A percentile compares a stretch with the other conserved stretches of the same genome.
These are phyloP conservation scores for Cheilosia pagana DNA, from an alignment of 2,888 invertebrate genomes.

Conservation along the genomic window DNA sequence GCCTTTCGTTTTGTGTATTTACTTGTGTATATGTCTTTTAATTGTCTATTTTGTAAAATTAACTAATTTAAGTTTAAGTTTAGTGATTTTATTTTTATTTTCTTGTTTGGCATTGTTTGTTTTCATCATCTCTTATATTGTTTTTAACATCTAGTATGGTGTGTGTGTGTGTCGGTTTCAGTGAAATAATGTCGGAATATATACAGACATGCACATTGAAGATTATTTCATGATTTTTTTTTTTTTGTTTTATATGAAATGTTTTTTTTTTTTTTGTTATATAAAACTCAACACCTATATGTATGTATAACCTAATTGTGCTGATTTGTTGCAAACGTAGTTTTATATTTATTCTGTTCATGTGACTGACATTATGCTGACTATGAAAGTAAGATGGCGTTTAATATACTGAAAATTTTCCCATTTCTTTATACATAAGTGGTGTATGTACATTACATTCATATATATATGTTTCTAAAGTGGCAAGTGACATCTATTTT, in stretches of 20 bases:
- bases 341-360: background rate
- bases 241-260: conserved; percentile 30
- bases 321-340: background rate
- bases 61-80: conserved; percentile 56
- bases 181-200: conserved; percentile 50
- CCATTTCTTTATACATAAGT: conserved; percentile 58
- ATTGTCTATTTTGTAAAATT: conserved; percentile 61
- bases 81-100: conserved; percentile 31
- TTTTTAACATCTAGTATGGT: conserved; percentile 24
- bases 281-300: conserved; percentile 31
- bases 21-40: conserved; percentile 53
- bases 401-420: conserved; percentile 10
- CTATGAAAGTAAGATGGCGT: conserved; percentile 22
- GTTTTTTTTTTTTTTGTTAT: background rate
- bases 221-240: conserved; percentile 27
- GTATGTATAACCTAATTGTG: conserved; percentile 32
- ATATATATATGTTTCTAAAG: conserved; percentile 24
- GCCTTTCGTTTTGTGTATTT: conserved; percentile 38
- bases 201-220: conserved; percentile 57
- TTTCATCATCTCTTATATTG: conserved; percentile 44
- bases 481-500: conserved; percentile 45
- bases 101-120: conserved; percentile 69
- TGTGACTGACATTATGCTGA: conserved; percentile 12
- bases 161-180: conserved; percentile 18
- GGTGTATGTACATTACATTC: conserved; percentile 67